Percentiles rank a stretch among this genome's conserved stretches.
Evolutionary conservation across 2,888 invertebrate genomes (phyloP).

Genomic region (Protophormia terraenovae): DNA sequence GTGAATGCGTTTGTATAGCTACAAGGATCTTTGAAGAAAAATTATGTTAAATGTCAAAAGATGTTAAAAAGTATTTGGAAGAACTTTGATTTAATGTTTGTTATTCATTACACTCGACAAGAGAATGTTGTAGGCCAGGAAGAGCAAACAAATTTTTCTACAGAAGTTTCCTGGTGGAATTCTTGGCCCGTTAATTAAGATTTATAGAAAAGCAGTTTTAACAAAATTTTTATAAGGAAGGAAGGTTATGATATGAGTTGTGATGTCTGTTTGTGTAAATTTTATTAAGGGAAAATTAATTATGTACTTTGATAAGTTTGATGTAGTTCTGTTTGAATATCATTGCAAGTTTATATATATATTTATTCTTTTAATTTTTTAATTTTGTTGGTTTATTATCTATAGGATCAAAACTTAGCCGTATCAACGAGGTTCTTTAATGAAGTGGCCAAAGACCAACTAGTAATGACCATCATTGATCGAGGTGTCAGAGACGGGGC

Average conservation of each 20-base stretch:
- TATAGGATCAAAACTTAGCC: no score
- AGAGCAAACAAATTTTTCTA: no score
- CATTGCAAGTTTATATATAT: no score
- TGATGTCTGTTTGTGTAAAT: neutral
- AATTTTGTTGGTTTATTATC: no score
- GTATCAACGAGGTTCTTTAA: no score
- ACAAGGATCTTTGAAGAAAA: constrained; percentile 27
- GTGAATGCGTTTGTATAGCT: neutral
- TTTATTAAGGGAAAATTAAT: neutral
- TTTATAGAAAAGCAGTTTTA: constrained; percentile 1
- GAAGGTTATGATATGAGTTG: neutral
- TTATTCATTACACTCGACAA: constrained; percentile 42
- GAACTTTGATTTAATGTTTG: constrained; percentile 60
- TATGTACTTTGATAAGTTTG: no score
- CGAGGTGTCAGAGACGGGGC: no score
- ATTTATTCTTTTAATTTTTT: no score
- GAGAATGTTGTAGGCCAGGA: constrained; percentile 14
- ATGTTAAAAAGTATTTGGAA: constrained; percentile 52
- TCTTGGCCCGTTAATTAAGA: constrained; percentile 39
- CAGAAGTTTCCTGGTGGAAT: constrained; percentile 6
- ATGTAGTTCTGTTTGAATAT: no score
- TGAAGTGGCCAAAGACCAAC: no score
- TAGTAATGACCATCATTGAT: no score
- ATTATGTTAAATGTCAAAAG: constrained; percentile 57
- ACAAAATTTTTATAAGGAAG: neutral